A percentile compares a stretch with the other conserved stretches of the same genome.
These are phyloP conservation scores for Oncorhynchus tshawytscha DNA, from an alignment of 2,113 vertebrate genomes.

Conservation along the genomic window DNA sequence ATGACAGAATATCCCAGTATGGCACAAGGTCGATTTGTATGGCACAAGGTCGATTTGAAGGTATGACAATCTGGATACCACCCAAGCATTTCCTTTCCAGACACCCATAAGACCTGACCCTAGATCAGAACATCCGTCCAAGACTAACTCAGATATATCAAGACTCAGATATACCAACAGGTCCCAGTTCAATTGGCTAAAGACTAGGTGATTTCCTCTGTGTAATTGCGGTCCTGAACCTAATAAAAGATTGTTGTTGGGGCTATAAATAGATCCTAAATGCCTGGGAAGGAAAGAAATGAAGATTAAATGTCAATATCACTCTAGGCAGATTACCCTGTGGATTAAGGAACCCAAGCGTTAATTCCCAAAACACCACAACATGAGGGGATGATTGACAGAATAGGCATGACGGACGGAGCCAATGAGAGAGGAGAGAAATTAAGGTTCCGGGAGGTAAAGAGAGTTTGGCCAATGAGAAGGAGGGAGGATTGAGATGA, in stretches of 20 bases:
- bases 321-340: constrained; percentile 33
- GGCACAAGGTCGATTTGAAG: too few relatives aligned
- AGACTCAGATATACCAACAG: too few relatives aligned
- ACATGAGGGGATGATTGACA: neutral
- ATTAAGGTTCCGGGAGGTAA: neutral
- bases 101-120: neutral
- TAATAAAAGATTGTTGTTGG: constrained; percentile 15
- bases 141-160: neutral
- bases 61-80: too few relatives aligned
- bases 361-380: constrained; percentile 5
- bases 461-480: neutral
- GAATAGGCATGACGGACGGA: neutral
- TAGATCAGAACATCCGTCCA: neutral
- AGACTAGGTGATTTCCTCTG: neutral
- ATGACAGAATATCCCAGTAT: too few relatives aligned
- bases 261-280: constrained; percentile 9
- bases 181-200: neutral
- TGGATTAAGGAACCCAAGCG: constrained; percentile 17
- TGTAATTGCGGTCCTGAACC: neutral
- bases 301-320: constrained; percentile 34
- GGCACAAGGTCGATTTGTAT: too few relatives aligned
- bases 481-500: neutral
- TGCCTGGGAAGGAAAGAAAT: constrained; percentile 3
- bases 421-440: neutral
- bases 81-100: too few relatives aligned